Base-by-base conservation (phyloP, 2,113 vertebrate species). In the Clarias gariepinus region DNA sequence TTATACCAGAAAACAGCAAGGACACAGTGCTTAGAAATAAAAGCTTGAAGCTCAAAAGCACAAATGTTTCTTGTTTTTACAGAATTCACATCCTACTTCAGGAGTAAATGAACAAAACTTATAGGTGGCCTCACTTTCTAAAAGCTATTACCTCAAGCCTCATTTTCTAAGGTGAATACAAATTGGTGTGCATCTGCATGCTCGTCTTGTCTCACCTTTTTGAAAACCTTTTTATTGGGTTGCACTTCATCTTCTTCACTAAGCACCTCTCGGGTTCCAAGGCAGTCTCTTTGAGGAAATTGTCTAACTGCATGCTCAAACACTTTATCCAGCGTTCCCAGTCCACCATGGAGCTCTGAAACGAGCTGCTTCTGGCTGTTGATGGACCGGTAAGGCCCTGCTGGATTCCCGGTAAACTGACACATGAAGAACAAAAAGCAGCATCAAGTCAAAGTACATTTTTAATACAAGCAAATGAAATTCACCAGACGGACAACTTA, bases 201-300 rank as follows among this genome's bases (percentile, higher is more conserved):
- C 53, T 69, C 11, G 3, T 71, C 13, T 80, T 36, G 23, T 79
- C 92, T 91, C 89, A 99, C 98, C 98, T 99, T 99, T 88, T 99
- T 99, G 93, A 99, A 99, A 89, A 99, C 91, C 89, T 98, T 99
- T 83, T 98, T 98, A 13, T 97, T 99, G 3, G 96, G 97, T 85
- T 99, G 98, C 55, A 97, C 91, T 94, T 99, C 98, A 91, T 99
- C 98, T 92, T 99, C 98, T 89, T 99, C 98, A 78, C 96, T 99
- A 57, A 99, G 94, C 86, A 99, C 90, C 93, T 98, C 97, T 63
- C 98, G 95, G 3, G 97, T 99, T 87, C 98, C 98, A 89, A 99
- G 91, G 73, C 98, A 99, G 82, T 96, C 95, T 91, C 94, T 96
- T 88, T 95, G 90, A 63, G 96, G 96, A 88, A 96, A 99, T 83